phyloP scores from a whole-genome alignment of 2,797 vertebrate species.

The Arctocebus calabarensis region DNA sequence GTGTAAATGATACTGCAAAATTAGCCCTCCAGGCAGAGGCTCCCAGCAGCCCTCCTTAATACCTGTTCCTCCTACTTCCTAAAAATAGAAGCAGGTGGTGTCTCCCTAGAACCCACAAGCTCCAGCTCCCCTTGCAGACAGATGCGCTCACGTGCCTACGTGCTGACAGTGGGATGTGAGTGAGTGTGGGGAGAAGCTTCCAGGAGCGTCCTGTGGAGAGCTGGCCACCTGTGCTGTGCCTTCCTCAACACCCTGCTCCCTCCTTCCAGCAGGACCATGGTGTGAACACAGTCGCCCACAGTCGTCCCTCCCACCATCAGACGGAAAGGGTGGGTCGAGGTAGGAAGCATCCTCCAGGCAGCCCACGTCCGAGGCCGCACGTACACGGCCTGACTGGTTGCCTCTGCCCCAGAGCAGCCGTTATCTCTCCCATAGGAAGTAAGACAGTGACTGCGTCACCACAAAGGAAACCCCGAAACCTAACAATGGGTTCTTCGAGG shows the following conservation, averaged over 20 bases:
- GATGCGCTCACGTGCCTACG: fast-evolving
- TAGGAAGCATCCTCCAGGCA: fast-evolving
- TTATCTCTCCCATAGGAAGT: background rate
- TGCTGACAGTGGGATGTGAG: background rate
- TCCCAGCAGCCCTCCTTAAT: background rate
- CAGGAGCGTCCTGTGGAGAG: background rate
- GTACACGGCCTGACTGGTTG: background rate
- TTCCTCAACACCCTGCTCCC: background rate
- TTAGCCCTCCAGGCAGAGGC: background rate
- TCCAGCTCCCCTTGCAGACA: background rate
- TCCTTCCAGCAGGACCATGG: background rate
- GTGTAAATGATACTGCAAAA: background rate
- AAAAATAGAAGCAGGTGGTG: background rate
- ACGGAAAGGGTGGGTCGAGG: background rate
- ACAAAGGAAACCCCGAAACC: background rate
- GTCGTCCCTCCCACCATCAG: too few species aligned
- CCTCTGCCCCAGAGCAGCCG: too few species aligned
- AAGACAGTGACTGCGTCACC: fast-evolving
- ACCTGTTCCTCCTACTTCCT: background rate
- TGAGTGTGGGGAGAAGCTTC: background rate
- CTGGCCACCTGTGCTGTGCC: fast-evolving
- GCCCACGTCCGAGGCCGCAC: too few species aligned
- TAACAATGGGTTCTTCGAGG: background rate
- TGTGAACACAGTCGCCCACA: fast-evolving
- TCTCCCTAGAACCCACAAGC: background rate